Conservation (phyloP, 2,888 invertebrate genomes). For the Thumatha senex region DNA sequence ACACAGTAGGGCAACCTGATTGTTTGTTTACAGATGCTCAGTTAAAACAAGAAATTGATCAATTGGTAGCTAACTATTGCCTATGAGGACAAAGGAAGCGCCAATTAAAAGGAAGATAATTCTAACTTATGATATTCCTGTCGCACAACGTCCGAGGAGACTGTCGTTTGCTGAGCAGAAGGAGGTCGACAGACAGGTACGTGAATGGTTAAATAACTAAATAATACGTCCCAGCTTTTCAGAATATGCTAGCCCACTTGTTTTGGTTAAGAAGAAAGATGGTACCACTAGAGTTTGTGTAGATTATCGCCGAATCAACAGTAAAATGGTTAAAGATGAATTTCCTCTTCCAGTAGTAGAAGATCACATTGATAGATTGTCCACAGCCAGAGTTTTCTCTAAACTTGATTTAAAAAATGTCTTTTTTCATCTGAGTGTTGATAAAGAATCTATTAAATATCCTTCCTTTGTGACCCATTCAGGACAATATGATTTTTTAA, state of each 20-base stretch:
- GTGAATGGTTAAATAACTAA: conserved; percentile 3
- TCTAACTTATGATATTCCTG: neutral
- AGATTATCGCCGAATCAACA: conserved; percentile 44
- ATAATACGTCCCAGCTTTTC: neutral
- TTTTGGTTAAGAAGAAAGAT: neutral
- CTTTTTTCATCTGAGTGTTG: neutral
- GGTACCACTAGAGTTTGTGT: conserved; percentile 34
- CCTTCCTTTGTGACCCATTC: neutral
- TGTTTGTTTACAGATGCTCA: too few relatives aligned
- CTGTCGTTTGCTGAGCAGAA: too few relatives aligned
- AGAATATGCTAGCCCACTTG: neutral
- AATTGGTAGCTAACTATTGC: too few relatives aligned
- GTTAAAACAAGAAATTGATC: too few relatives aligned
- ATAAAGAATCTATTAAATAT: neutral
- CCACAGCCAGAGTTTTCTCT: conserved; percentile 1
- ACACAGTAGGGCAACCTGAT: too few relatives aligned
- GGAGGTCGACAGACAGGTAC: neutral
- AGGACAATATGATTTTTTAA: neutral
- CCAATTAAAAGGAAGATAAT: too few relatives aligned
- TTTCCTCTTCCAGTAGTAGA: conserved; percentile 7
- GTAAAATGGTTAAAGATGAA: conserved; percentile 6
- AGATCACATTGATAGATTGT: conserved; percentile 6
- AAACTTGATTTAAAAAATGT: neutral
- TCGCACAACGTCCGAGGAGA: too few relatives aligned
- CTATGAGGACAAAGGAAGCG: too few relatives aligned